Evolutionary conservation across 2,888 invertebrate genomes (phyloP).

Genomic region (Oligia latruncula): DNA sequence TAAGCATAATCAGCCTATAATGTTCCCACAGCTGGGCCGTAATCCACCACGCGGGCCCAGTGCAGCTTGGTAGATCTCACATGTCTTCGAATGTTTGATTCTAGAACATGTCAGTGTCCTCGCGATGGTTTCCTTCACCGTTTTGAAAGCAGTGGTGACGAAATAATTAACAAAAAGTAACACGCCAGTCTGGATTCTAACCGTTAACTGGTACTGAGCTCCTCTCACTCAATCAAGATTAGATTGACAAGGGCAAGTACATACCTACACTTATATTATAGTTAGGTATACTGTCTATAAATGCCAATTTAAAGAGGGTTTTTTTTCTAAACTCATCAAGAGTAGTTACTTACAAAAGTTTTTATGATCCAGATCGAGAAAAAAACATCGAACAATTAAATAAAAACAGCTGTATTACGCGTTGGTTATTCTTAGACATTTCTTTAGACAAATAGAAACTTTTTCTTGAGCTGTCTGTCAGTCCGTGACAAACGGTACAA

Average conservation of each 20-base stretch:
- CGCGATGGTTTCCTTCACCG: too few relatives aligned
- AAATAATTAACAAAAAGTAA: too few relatives aligned
- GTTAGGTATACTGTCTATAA: neutral
- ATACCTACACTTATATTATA: neutral
- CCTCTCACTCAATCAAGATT: neutral
- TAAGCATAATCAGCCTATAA: too few relatives aligned
- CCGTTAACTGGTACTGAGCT: too few relatives aligned
- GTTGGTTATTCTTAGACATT: constrained; percentile 1
- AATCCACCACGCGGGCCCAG: too few relatives aligned
- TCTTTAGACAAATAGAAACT: constrained; percentile 10
- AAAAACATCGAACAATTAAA: constrained; percentile 4
- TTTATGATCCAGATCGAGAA: neutral
- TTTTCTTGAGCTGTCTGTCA: constrained; percentile 4
- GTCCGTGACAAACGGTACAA: neutral
- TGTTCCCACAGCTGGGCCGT: too few relatives aligned
- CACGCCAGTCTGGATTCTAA: too few relatives aligned
- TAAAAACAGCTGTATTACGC: constrained; percentile 15
- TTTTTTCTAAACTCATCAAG: neutral
- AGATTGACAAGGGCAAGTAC: constrained; percentile 3
- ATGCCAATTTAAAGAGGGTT: neutral
- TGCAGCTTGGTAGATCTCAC: too few relatives aligned
- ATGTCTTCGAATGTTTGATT: too few relatives aligned
- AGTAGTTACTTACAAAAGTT: neutral
- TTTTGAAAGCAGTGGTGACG: too few relatives aligned
- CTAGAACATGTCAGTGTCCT: too few relatives aligned